Conservation (phyloP, 2,888 invertebrate genomes). For the Hypomecis atomaria region DNA sequence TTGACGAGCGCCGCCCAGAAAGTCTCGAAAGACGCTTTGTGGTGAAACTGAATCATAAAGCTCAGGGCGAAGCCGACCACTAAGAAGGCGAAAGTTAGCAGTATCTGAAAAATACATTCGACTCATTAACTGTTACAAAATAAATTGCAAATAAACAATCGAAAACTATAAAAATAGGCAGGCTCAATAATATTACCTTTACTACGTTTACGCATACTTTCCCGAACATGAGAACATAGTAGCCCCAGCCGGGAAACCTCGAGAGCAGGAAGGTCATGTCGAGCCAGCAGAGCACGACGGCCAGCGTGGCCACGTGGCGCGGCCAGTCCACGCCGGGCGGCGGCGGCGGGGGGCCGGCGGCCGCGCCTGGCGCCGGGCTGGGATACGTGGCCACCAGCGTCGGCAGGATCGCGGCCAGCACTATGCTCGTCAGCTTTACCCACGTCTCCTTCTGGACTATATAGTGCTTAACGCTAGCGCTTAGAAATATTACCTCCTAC, state of each 20-base stretch:
- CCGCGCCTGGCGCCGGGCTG: not conserved
- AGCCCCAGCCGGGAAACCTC: constrained; percentile 67
- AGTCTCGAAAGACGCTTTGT: constrained; percentile 76
- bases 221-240: constrained; percentile 73
- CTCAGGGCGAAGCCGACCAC: constrained; percentile 83
- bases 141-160: not conserved
- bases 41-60: constrained; percentile 83
- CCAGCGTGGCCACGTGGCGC: constrained; percentile 38
- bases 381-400: not conserved
- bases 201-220: constrained; percentile 67
- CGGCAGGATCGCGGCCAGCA: constrained; percentile 26
- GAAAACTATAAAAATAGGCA: not conserved
- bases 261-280: constrained; percentile 70
- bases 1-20: constrained; percentile 83
- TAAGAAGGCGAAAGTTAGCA: constrained; percentile 74
- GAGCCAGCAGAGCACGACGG: constrained; percentile 67
- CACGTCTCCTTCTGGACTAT: constrained; percentile 65
- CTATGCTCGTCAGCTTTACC: constrained; percentile 58
- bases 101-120: constrained; percentile 68
- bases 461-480: constrained; percentile 56
- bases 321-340: constrained; percentile 21
- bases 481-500: constrained; percentile 52
- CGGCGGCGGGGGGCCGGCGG: not conserved
- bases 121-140: too few relatives aligned
- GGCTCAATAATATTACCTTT: constrained; percentile 47